These are phyloP conservation scores for Hoplodrina blanda DNA, from an alignment of 2,888 invertebrate genomes.

Conservation along the genomic window DNA sequence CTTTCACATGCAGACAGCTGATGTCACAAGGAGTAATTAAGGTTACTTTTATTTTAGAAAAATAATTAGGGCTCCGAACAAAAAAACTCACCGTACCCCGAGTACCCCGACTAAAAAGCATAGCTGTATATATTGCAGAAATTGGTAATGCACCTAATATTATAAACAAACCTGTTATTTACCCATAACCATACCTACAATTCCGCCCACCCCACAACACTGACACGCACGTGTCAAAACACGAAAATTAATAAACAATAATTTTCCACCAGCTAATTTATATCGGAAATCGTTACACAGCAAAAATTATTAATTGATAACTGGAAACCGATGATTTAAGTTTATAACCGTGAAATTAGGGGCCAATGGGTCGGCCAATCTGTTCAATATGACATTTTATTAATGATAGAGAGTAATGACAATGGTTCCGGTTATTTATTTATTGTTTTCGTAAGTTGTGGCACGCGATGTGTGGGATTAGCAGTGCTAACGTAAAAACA, in stretches of 20 bases:
- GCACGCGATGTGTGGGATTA: conserved; percentile 36
- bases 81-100: too few relatives aligned
- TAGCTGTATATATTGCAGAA: neutral
- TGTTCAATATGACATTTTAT: conserved; percentile 52
- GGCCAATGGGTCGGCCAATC: conserved; percentile 34
- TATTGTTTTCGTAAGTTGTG: conserved; percentile 38
- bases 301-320: conserved; percentile 59
- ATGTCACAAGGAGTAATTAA: too few relatives aligned
- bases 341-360: conserved; percentile 60
- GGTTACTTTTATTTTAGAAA: too few relatives aligned
- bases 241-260: conserved; percentile 63
- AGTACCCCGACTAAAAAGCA: too few relatives aligned
- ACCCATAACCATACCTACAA: neutral
- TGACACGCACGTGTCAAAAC: conserved; percentile 56
- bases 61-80: too few relatives aligned
- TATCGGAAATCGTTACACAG: conserved; percentile 68
- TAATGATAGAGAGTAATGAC: conserved; percentile 57
- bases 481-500: too few relatives aligned
- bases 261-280: conserved; percentile 48
- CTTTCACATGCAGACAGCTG: too few relatives aligned
- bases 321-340: conserved; percentile 53
- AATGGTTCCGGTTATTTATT: conserved; percentile 49
- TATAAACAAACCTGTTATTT: neutral
- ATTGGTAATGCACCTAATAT: conserved; percentile 1
- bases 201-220: conserved; percentile 27